Conservation (phyloP, 2,888 invertebrate species). For the Desoria tigrina region DNA sequence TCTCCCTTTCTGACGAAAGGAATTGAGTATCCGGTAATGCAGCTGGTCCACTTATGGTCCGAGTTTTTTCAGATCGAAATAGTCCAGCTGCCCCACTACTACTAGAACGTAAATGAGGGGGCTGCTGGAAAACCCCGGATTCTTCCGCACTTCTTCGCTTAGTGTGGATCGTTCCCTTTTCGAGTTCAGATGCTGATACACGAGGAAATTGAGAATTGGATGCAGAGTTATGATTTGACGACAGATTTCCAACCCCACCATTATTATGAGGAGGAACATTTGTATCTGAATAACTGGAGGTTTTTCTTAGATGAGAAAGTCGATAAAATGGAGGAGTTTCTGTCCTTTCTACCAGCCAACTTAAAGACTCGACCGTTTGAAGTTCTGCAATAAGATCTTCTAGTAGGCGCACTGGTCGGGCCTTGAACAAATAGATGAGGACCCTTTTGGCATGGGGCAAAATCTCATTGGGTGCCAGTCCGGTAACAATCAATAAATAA, state of each 20-base stretch:
- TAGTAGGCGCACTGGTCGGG: constrained; percentile 85
- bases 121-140: constrained; percentile 49
- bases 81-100: constrained; percentile 49
- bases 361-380: constrained; percentile 93
- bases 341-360: constrained; percentile 92
- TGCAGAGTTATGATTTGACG: constrained; percentile 27
- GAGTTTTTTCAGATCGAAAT: constrained; percentile 62
- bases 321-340: constrained; percentile 98
- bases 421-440: constrained; percentile 86
- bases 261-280: constrained; percentile 36
- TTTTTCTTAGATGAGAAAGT: constrained; percentile 85
- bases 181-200: constrained; percentile 60
- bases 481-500: constrained; percentile 92
- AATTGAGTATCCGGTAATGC: constrained; percentile 59
- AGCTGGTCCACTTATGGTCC: constrained; percentile 65
- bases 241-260: constrained; percentile 19
- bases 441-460: constrained; percentile 92
- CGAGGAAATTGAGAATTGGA: constrained; percentile 37
- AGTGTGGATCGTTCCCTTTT: constrained; percentile 94
- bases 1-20: constrained; percentile 43
- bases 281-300: constrained; percentile 75
- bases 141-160: constrained; percentile 67
- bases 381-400: constrained; percentile 97
- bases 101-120: constrained; percentile 45
- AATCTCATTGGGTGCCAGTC: constrained; percentile 94